Conservation (phyloP, 2,113 vertebrate genomes). For the Tetrax tetrax region DNA sequence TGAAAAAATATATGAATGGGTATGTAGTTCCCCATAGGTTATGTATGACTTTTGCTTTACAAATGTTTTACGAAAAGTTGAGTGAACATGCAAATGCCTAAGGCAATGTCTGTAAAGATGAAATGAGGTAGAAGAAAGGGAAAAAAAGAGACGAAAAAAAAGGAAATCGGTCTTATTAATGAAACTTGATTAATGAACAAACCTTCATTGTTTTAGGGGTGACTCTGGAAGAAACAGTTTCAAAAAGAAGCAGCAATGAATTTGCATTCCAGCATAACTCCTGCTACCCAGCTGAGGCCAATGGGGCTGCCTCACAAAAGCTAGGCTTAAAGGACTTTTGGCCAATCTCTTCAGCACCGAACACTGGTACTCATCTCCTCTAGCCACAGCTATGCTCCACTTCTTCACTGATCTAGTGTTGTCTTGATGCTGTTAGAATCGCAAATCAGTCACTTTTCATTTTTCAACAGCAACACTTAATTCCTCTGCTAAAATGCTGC, state of each 20-base stretch:
- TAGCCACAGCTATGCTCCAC: background rate
- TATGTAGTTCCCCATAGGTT: background rate
- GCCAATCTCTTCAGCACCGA: background rate
- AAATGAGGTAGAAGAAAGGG: background rate
- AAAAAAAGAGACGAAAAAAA: background rate
- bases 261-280: background rate
- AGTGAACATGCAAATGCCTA: background rate
- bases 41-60: background rate
- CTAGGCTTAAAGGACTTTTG: background rate
- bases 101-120: background rate
- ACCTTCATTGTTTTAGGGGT: background rate
- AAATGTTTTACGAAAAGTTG: background rate
- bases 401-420: background rate
- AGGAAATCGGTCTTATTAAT: background rate
- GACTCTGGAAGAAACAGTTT: background rate
- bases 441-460: background rate
- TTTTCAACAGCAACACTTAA: background rate
- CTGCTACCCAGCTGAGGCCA: background rate
- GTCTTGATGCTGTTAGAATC: background rate
- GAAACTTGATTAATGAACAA: background rate
- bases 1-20: background rate
- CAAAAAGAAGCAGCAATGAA: background rate
- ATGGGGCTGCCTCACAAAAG: background rate
- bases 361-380: background rate
- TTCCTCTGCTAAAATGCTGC: background rate